Evolutionary conservation across 1,140 invertebrate species (phyloP).

Genomic region (Ericerus pela): DNA sequence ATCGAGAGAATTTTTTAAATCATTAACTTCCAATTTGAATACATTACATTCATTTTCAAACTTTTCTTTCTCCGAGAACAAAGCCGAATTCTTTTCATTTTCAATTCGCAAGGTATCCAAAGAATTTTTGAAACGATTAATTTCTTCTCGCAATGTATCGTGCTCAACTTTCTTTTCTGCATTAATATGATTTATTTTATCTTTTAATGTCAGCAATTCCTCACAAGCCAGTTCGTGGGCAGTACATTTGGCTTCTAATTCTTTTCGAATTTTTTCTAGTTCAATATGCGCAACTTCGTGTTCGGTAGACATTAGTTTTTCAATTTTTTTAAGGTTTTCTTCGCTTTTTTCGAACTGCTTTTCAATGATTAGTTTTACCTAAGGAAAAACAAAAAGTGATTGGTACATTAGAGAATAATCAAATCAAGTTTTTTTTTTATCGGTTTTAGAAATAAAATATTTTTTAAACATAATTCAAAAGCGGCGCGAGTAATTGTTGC

Average conservation of each 20-base stretch:
- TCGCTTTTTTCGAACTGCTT: constrained; percentile 25
- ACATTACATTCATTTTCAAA: not conserved
- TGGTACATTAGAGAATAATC: too few species aligned
- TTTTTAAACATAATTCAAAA: too few species aligned
- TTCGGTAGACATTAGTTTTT: constrained; percentile 30
- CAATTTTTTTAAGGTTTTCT: constrained; percentile 33
- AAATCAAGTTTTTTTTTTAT: too few species aligned
- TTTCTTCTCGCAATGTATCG: not conserved
- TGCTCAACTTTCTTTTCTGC: not conserved
- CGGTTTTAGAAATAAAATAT: too few species aligned
- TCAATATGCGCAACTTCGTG: constrained; percentile 18
- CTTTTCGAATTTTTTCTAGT: constrained; percentile 21
- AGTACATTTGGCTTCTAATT: constrained; percentile 28
- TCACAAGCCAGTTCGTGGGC: constrained; percentile 6
- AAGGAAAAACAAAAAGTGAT: too few species aligned
- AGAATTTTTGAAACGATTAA: not conserved
- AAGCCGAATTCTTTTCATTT: not conserved
- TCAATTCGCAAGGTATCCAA: not conserved
- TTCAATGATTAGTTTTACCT: not conserved
- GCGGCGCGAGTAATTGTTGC: too few species aligned
- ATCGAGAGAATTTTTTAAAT: too few species aligned
- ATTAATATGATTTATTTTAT: not conserved
- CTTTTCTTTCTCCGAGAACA: not conserved
- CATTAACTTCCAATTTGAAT: too few species aligned
- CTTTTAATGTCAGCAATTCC: not conserved